phyloP scores from a whole-genome alignment of 2,888 invertebrate species.

The Drosophila mimica region DNA sequence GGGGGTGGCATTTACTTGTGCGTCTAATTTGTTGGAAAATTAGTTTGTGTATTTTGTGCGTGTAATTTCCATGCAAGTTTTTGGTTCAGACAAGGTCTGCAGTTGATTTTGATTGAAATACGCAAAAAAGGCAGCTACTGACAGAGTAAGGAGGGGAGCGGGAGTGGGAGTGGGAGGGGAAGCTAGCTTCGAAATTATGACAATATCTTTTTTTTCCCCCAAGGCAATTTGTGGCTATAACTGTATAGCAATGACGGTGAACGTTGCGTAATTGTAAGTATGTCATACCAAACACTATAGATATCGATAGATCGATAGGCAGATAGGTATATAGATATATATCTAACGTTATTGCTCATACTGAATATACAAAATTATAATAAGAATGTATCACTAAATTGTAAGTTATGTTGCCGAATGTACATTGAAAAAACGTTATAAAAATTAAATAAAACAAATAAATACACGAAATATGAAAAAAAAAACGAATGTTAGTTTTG shows the following conservation, averaged over 20 bases:
- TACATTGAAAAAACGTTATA: not conserved
- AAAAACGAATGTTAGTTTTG: not conserved
- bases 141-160: not conserved
- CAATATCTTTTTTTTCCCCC: constrained; percentile 6
- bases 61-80: constrained; percentile 73
- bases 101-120: constrained; percentile 75
- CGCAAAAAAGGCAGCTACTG: constrained; percentile 22
- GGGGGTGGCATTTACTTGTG: constrained; percentile 60
- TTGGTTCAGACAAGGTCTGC: constrained; percentile 56
- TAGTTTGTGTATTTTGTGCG: constrained; percentile 77
- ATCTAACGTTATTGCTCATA: not conserved
- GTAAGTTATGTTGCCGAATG: too few relatives aligned
- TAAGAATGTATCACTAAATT: too few relatives aligned
- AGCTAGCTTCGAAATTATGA: constrained; percentile 2
- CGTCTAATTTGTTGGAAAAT: constrained; percentile 78
- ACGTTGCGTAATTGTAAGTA: not conserved
- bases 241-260: not conserved
- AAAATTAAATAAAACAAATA: not conserved
- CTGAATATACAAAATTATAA: too few relatives aligned
- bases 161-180: not conserved
- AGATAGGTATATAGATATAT: not conserved
- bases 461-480: not conserved
- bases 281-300: not conserved
- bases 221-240: not conserved
- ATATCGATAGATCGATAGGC: not conserved